phyloP scores from a whole-genome alignment of 2,113 vertebrate species.

The Rhodinocichla rosea region DNA sequence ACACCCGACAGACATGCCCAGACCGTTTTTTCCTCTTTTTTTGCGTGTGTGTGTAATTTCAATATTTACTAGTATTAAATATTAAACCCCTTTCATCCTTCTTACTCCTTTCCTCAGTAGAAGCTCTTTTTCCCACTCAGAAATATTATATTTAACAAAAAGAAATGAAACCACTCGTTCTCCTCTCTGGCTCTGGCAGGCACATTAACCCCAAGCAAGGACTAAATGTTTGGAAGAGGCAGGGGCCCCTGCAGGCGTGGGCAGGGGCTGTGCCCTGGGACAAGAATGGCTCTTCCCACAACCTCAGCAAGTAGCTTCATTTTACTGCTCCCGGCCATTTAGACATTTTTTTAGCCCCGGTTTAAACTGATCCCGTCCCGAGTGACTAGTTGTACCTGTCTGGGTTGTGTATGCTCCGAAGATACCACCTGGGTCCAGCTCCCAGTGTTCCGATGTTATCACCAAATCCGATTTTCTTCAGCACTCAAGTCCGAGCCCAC shows the following conservation, averaged over 20 bases:
- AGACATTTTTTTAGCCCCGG: not conserved
- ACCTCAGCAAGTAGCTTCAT: not conserved
- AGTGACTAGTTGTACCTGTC: slow-evolving; percentile 15
- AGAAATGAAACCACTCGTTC: not conserved
- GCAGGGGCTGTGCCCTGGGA: slow-evolving; percentile 16
- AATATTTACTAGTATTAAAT: not conserved
- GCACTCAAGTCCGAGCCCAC: slow-evolving; percentile 32
- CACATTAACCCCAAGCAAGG: not conserved
- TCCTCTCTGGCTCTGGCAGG: not conserved
- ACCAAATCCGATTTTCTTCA: slow-evolving; percentile 40
- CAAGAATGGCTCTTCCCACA: not conserved
- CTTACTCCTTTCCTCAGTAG: not conserved
- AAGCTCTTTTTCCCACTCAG: not conserved
- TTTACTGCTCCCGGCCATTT: not conserved
- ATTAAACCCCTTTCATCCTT: not conserved
- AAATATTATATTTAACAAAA: not conserved
- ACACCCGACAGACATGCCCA: not conserved
- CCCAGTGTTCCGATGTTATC: slow-evolving; percentile 34
- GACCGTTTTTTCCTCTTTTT: not conserved
- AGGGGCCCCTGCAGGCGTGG: slow-evolving; percentile 2
- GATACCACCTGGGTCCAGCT: slow-evolving; percentile 5
- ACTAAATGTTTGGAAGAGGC: slow-evolving; percentile 16
- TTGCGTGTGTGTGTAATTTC: not conserved
- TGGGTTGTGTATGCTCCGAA: not conserved
- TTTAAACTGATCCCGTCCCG: not conserved